phyloP scores from a whole-genome alignment of 2,888 invertebrate species.

The Amorpha juglandis region DNA sequence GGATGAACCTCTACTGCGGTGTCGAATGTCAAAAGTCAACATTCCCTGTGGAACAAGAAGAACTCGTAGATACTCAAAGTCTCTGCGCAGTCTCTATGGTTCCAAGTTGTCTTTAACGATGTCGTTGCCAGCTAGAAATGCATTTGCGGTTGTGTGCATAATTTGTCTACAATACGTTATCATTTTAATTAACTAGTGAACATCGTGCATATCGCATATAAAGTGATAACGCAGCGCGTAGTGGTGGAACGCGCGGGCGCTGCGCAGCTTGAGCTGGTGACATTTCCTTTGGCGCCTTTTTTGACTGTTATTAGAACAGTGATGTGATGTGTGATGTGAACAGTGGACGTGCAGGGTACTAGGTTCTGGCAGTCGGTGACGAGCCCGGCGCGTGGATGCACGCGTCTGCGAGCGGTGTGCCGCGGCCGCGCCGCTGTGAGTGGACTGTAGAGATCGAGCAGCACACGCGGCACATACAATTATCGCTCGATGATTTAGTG shows the following conservation, averaged over 20 bases:
- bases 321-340: constrained; percentile 19
- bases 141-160: neutral
- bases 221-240: constrained; percentile 8
- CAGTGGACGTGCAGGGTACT: constrained; percentile 25
- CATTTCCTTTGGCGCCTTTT: constrained; percentile 54
- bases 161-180: constrained; percentile 8
- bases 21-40: too few relatives aligned
- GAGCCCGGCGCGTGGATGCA: constrained; percentile 41
- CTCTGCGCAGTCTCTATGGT: too few relatives aligned
- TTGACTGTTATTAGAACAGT: constrained; percentile 41
- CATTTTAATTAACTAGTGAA: neutral
- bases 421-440: constrained; percentile 31
- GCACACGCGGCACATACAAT: constrained; percentile 29
- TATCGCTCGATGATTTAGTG: constrained; percentile 46
- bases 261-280: constrained; percentile 24
- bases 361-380: neutral
- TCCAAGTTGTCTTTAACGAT: too few relatives aligned
- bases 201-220: neutral
- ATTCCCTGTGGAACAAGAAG: too few relatives aligned
- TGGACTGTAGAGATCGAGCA: neutral
- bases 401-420: constrained; percentile 46
- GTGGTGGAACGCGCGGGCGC: constrained; percentile 30
- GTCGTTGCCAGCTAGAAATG: neutral
- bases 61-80: too few relatives aligned
- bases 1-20: too few relatives aligned